Conservation (phyloP, 2,797 vertebrate species). For the Melanotaenia trifasciata region DNA sequence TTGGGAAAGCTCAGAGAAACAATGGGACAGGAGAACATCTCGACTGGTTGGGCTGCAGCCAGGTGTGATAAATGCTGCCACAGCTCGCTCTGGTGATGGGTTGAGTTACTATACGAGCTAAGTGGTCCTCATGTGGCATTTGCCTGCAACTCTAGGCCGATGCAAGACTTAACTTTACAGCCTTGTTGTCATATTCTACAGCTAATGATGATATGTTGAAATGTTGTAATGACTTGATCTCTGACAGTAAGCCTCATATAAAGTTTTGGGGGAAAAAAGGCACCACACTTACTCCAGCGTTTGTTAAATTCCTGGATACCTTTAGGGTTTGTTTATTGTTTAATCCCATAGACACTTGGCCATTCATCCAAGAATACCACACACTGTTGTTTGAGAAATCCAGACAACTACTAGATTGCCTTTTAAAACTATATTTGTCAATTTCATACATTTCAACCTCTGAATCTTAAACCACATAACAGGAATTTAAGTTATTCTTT, state of each 20-base stretch:
- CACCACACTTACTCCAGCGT: too few relatives aligned
- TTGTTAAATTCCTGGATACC: too few relatives aligned
- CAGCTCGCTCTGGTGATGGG: conserved; percentile 10
- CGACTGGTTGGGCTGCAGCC: conserved; percentile 45
- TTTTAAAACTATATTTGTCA: too few relatives aligned
- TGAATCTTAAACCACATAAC: too few relatives aligned
- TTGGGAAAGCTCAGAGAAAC: conserved; percentile 47
- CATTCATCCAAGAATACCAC: too few relatives aligned
- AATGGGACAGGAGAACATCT: conserved; percentile 49
- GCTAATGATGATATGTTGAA: not conserved
- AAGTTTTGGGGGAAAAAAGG: too few relatives aligned
- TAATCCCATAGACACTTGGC: not conserved
- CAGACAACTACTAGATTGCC: too few relatives aligned
- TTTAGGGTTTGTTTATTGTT: not conserved
- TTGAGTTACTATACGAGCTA: too few relatives aligned
- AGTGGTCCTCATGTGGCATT: not conserved
- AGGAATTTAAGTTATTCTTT: too few relatives aligned
- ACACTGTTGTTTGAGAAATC: too few relatives aligned
- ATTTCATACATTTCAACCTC: too few relatives aligned
- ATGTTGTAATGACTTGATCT: not conserved
- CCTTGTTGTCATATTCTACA: not conserved
- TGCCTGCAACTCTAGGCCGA: not conserved
- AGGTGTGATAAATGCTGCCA: conserved; percentile 47
- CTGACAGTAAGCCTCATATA: not conserved
- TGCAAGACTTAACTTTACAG: not conserved